These are phyloP conservation scores for Zygothrica quintamaculata DNA, from an alignment of 2,888 invertebrate species.

Conservation along the genomic window DNA sequence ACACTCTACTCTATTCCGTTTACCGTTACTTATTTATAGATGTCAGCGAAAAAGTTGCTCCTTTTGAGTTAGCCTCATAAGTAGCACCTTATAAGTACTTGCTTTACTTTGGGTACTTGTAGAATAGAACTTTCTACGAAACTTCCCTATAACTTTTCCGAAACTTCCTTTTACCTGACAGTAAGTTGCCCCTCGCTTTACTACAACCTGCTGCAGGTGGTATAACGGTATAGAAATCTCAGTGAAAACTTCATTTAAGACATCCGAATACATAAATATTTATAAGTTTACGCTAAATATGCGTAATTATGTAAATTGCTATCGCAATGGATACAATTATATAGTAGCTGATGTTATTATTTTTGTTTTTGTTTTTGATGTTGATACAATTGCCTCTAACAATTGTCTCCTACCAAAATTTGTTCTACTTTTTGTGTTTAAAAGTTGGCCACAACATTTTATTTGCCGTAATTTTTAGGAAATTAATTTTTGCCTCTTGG, in stretches of 20 bases:
- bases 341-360: constrained; percentile 45
- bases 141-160: no score
- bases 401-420: constrained; percentile 8
- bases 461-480: constrained; percentile 72
- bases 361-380: no score
- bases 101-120: no score
- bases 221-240: no score
- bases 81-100: no score
- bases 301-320: constrained; percentile 77
- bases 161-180: no score
- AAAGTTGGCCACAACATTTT: constrained; percentile 64
- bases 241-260: constrained; percentile 39
- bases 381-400: background rate
- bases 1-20: no score
- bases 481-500: constrained; percentile 63
- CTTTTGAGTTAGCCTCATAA: background rate
- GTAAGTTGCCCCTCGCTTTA: no score
- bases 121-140: no score
- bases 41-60: constrained; percentile 2
- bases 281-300: constrained; percentile 68
- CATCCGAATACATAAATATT: constrained; percentile 65
- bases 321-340: constrained; percentile 49
- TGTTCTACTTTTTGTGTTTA: constrained; percentile 12
- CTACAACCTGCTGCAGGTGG: no score
- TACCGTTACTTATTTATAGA: no score